phyloP scores from a whole-genome alignment of 2,888 invertebrate species.

The Drosophila fungiperda region DNA sequence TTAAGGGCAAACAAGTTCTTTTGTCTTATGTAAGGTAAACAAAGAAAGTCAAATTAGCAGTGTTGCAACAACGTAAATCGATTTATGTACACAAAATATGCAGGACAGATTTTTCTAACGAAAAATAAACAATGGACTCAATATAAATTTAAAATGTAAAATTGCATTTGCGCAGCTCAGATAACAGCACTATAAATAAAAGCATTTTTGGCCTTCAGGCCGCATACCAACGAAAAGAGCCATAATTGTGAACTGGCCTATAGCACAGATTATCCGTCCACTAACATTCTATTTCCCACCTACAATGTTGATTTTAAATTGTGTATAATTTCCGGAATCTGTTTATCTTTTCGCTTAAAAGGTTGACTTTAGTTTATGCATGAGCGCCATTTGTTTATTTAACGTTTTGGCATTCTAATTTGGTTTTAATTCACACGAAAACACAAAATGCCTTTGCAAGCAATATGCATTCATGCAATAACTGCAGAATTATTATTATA shows the following conservation, averaged over 20 bases:
- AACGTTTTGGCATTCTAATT: conserved; percentile 17
- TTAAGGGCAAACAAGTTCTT: conserved; percentile 55
- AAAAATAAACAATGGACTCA: conserved; percentile 1
- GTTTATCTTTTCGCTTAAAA: conserved; percentile 15
- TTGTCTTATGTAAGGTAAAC: conserved; percentile 57
- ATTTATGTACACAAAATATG: conserved; percentile 11
- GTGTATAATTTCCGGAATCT: conserved; percentile 29
- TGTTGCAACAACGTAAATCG: conserved; percentile 44
- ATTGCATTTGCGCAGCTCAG: conserved; percentile 21
- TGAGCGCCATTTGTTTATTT: conserved; percentile 57
- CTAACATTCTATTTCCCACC: conserved; percentile 15
- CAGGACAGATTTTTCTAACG: background rate
- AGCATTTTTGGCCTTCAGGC: conserved; percentile 13
- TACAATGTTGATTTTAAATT: conserved; percentile 11
- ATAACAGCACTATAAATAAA: conserved; percentile 33
- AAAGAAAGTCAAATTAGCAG: conserved; percentile 70
- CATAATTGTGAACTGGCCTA: background rate
- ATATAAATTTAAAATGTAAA: conserved; percentile 18
- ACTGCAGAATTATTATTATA: background rate
- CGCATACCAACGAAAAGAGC: background rate
- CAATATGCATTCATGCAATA: conserved; percentile 8
- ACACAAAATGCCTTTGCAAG: conserved; percentile 15
- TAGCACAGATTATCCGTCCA: conserved; percentile 3
- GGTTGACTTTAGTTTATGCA: conserved; percentile 11
- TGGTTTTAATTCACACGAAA: conserved; percentile 31